Evolutionary conservation across 2,113 vertebrate species (phyloP).

Genomic region (Leucopternis melanops): DNA sequence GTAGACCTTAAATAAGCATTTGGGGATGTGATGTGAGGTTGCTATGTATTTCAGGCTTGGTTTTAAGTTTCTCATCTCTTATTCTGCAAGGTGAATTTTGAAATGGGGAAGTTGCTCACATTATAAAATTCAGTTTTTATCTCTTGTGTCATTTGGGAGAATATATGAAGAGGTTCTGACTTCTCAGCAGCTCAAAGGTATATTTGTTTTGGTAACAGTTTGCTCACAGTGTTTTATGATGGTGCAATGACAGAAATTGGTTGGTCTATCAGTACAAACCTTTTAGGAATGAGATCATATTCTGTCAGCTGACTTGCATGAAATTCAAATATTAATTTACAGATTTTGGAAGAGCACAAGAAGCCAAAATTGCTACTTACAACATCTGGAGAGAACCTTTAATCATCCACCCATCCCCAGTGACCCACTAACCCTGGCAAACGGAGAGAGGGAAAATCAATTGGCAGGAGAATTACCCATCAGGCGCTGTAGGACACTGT

Average conservation of each 20-base stretch:
- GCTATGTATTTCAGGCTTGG: background rate
- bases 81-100: background rate
- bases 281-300: background rate
- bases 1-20: background rate
- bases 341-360: background rate
- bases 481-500: background rate
- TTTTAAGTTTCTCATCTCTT: background rate
- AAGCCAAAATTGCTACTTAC: background rate
- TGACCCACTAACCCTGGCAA: conserved; percentile 3
- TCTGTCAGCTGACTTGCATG: background rate
- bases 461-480: background rate
- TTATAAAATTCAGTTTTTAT: background rate
- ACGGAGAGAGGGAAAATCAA: background rate
- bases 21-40: background rate
- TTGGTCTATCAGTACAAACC: background rate
- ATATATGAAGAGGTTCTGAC: background rate
- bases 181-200: background rate
- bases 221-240: background rate
- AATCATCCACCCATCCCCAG: background rate
- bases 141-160: background rate
- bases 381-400: background rate
- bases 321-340: background rate
- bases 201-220: background rate
- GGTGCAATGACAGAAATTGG: background rate
- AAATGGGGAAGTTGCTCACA: background rate